A percentile compares a stretch with the other conserved stretches of the same genome.
phyloP scores from a whole-genome alignment of 2,888 invertebrate genomes.

The Anorthoa munda region DNA sequence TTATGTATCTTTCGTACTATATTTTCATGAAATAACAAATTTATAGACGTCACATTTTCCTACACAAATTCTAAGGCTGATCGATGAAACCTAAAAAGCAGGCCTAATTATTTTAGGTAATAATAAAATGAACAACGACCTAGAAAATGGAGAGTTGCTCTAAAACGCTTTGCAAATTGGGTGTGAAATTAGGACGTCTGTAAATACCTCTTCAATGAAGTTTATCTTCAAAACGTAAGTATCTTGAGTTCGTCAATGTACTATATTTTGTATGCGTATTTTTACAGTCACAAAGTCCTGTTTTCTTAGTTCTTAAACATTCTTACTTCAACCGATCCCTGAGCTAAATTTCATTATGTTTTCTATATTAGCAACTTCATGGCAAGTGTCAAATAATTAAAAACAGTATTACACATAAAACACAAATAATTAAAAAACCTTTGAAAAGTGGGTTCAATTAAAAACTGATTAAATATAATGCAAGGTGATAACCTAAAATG shows the following conservation, averaged over 20 bases:
- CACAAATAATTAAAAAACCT: constrained; percentile 20
- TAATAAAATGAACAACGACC: not conserved
- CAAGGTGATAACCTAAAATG: constrained; percentile 50
- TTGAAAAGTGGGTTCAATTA: constrained; percentile 58
- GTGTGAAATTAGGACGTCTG: constrained; percentile 23
- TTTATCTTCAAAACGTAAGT: constrained; percentile 8
- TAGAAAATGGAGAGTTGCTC: not conserved
- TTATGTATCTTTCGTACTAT: constrained; percentile 2
- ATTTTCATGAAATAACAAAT: constrained; percentile 1
- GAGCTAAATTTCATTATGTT: constrained; percentile 30
- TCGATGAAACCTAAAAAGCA: not conserved
- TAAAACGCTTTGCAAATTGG: constrained; percentile 35
- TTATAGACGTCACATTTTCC: constrained; percentile 14
- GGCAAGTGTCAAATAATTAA: constrained; percentile 45
- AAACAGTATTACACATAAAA: constrained; percentile 42
- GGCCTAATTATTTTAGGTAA: constrained; percentile 20
- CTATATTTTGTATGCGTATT: constrained; percentile 9
- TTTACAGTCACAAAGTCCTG: constrained; percentile 3
- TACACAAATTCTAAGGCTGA: constrained; percentile 10
- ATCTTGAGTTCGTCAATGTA: constrained; percentile 13
- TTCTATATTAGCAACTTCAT: constrained; percentile 14
- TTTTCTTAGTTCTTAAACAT: constrained; percentile 8
- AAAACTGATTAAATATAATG: constrained; percentile 54
- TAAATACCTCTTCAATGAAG: constrained; percentile 18
- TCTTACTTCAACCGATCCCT: constrained; percentile 30